phyloP scores from a whole-genome alignment of 2,888 invertebrate species.

The Drosophila subquinaria region DNA sequence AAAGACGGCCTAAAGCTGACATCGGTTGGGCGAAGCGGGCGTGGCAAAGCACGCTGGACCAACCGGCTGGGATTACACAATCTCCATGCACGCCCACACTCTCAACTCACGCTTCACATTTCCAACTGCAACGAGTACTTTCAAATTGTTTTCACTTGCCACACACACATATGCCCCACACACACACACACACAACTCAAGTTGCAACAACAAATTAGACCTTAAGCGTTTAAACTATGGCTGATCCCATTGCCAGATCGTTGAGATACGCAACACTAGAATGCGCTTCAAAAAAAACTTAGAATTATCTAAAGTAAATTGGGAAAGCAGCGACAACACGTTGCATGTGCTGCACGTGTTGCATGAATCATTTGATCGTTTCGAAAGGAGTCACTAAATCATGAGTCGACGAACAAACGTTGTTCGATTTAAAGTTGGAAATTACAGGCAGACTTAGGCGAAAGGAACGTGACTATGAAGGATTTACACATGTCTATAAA shows the following conservation, averaged over 20 bases:
- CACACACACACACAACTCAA: conserved; percentile 28
- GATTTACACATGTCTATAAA: conserved; percentile 74
- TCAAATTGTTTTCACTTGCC: conserved; percentile 75
- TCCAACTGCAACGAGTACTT: conserved; percentile 67
- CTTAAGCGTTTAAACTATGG: not conserved
- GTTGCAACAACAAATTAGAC: conserved; percentile 15
- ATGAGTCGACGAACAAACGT: conserved; percentile 51
- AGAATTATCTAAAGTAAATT: conserved; percentile 46
- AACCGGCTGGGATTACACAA: conserved; percentile 7
- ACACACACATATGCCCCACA: conserved; percentile 36
- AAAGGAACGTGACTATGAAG: conserved; percentile 70
- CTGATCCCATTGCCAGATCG: not conserved
- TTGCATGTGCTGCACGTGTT: conserved; percentile 55
- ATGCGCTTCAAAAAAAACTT: conserved; percentile 23
- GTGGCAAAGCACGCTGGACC: not conserved
- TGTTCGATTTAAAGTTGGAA: conserved; percentile 52
- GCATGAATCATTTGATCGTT: conserved; percentile 53
- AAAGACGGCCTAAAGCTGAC: not conserved
- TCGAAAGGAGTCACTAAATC: conserved; percentile 68
- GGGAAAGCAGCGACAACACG: conserved; percentile 43
- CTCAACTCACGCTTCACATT: conserved; percentile 20
- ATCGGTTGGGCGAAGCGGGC: not conserved
- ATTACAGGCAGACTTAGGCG: conserved; percentile 45
- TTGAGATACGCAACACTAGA: conserved; percentile 4
- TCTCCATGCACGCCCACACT: conserved; percentile 20